A percentile compares a stretch with the other conserved stretches of the same genome.
Evolutionary conservation across 2,113 vertebrate species (phyloP).

Genomic region (Calidris pugnax): DNA sequence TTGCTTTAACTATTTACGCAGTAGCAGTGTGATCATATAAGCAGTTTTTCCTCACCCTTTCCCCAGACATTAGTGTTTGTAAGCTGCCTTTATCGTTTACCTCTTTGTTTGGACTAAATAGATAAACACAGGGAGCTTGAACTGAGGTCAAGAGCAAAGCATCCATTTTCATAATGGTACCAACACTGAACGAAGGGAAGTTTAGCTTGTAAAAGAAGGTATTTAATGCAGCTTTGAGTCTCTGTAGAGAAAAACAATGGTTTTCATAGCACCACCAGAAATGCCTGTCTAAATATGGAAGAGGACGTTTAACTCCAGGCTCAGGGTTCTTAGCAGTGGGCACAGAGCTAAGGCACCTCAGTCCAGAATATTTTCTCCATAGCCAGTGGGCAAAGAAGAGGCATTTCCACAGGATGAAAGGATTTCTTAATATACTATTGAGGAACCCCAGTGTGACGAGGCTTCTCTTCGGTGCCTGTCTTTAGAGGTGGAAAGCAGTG

Average conservation of each 20-base stretch:
- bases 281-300: background rate
- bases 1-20: background rate
- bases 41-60: background rate
- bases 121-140: slow-evolving; percentile 12
- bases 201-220: background rate
- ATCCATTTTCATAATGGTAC: slow-evolving; percentile 13
- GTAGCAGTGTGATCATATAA: background rate
- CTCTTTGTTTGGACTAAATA: slow-evolving; percentile 6
- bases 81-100: background rate
- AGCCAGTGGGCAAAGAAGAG: background rate
- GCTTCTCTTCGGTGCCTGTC: background rate
- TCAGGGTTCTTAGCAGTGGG: background rate
- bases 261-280: background rate
- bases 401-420: background rate
- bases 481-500: background rate
- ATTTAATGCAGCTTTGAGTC: background rate
- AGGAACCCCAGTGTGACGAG: background rate
- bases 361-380: background rate
- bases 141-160: slow-evolving; percentile 39
- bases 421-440: background rate
- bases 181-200: background rate
- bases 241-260: background rate
- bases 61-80: background rate
- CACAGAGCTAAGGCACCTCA: background rate
- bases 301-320: background rate